Conservation (phyloP, 2,888 invertebrate genomes). For the Mesorhabditis belari region DNA sequence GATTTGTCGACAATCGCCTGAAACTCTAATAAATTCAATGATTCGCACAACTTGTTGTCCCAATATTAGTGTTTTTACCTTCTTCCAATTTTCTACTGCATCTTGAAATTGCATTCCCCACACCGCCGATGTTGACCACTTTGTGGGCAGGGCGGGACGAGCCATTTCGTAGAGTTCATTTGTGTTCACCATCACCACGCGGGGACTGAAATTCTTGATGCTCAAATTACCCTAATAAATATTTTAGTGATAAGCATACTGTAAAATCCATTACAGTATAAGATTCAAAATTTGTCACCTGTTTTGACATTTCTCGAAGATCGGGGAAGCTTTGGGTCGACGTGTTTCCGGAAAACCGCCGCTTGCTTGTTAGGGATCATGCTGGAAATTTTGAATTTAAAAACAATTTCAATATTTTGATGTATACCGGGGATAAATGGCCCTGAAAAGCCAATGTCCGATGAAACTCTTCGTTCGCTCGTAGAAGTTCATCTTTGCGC, state of each 20-base stretch:
- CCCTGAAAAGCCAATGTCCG: slow-evolving; percentile 20
- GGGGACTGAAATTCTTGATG: neutral
- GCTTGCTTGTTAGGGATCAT: slow-evolving; percentile 18
- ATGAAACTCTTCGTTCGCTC: slow-evolving; percentile 31
- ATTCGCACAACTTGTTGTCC: too few species aligned
- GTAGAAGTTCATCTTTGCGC: slow-evolving; percentile 31
- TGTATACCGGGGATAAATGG: slow-evolving; percentile 5
- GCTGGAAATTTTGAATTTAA: slow-evolving; percentile 10
- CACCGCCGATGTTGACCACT: neutral
- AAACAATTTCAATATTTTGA: neutral
- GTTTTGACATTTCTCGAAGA: slow-evolving; percentile 20
- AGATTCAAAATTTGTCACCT: neutral
- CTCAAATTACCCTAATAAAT: too few species aligned
- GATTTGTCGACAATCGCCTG: too few species aligned
- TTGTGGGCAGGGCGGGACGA: too few species aligned
- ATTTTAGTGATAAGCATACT: too few species aligned
- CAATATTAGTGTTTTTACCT: too few species aligned
- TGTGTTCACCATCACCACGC: slow-evolving; percentile 29
- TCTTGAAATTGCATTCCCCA: neutral
- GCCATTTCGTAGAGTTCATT: slow-evolving; percentile 41
- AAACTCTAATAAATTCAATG: too few species aligned
- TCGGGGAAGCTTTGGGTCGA: slow-evolving; percentile 37
- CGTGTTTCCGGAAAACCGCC: slow-evolving; percentile 32
- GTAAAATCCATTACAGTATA: too few species aligned
- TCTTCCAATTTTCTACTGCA: neutral